Conservation (phyloP, 2,113 vertebrate genomes). For the Vimba vimba region DNA sequence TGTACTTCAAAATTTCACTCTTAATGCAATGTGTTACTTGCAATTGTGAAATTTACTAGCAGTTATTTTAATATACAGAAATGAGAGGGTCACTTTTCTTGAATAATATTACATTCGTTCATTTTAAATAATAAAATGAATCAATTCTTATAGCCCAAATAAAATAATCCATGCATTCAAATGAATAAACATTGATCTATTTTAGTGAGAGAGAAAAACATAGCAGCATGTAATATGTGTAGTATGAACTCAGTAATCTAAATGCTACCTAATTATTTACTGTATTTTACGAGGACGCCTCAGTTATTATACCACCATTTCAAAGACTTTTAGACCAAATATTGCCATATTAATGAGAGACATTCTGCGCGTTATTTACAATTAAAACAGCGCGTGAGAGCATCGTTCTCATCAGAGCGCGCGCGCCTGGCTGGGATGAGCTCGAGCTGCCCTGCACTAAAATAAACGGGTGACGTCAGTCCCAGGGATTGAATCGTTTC, state of each 20-base stretch:
- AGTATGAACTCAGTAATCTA: not conserved
- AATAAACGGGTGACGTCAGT: constrained; percentile 38
- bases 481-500: not conserved
- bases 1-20: no score
- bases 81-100: not conserved
- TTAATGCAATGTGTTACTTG: no score
- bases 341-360: not conserved
- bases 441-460: not conserved
- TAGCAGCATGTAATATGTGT: not conserved
- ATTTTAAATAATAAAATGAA: not conserved
- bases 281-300: not conserved
- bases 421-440: not conserved
- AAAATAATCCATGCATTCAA: not conserved
- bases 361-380: not conserved
- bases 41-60: no score
- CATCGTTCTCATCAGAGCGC: not conserved
- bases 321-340: not conserved
- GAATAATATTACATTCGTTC: not conserved
- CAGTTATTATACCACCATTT: no score
- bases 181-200: not conserved
- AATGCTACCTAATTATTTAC: not conserved
- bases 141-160: not conserved
- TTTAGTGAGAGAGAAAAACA: not conserved
- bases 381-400: not conserved
- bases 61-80: not conserved